Conservation (phyloP, 2,113 vertebrate genomes). For the Odontesthes bonariensis region DNA sequence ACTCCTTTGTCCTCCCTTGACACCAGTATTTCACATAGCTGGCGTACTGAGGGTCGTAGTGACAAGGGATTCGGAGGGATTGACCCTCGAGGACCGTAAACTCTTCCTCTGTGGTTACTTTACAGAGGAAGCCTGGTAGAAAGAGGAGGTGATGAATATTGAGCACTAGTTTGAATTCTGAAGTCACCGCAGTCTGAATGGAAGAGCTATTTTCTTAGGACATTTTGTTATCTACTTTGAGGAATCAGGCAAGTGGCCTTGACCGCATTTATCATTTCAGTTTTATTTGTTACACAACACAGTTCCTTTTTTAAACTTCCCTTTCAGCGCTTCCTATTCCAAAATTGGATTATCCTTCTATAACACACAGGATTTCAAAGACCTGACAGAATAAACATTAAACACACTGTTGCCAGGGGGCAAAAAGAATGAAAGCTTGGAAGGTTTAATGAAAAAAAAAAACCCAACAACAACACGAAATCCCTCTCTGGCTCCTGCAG, state of each 20-base stretch:
- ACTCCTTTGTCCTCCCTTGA: slow-evolving; percentile 63
- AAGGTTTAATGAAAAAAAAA: slow-evolving; percentile 7
- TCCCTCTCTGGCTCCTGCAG: background rate
- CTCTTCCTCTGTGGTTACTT: slow-evolving; percentile 57
- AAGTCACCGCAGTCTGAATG: background rate
- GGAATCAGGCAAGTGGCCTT: slow-evolving; percentile 11
- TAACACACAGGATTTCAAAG: slow-evolving; percentile 50
- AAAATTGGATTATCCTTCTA: slow-evolving; percentile 46
- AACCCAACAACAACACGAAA: slow-evolving; percentile 41
- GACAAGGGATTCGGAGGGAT: slow-evolving; percentile 72
- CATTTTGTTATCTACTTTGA: slow-evolving; percentile 15
- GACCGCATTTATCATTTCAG: slow-evolving; percentile 28
- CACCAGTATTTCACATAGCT: slow-evolving; percentile 83
- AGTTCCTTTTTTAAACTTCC: slow-evolving; percentile 14
- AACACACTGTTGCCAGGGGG: slow-evolving; percentile 42
- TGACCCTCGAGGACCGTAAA: slow-evolving; percentile 70
- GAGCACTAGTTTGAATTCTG: slow-evolving; percentile 10
- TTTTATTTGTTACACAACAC: slow-evolving; percentile 30
- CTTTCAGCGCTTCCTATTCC: slow-evolving; percentile 20
- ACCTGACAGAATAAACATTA: slow-evolving; percentile 57
- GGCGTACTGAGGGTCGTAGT: slow-evolving; percentile 77
- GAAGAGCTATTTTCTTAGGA: slow-evolving; percentile 6
- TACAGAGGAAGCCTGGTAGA: slow-evolving; percentile 58
- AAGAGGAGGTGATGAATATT: slow-evolving; percentile 13
- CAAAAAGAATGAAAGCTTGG: slow-evolving; percentile 27